phyloP scores from a whole-genome alignment of 2,797 vertebrate genomes.

The Hoplostethus mediterraneus region DNA sequence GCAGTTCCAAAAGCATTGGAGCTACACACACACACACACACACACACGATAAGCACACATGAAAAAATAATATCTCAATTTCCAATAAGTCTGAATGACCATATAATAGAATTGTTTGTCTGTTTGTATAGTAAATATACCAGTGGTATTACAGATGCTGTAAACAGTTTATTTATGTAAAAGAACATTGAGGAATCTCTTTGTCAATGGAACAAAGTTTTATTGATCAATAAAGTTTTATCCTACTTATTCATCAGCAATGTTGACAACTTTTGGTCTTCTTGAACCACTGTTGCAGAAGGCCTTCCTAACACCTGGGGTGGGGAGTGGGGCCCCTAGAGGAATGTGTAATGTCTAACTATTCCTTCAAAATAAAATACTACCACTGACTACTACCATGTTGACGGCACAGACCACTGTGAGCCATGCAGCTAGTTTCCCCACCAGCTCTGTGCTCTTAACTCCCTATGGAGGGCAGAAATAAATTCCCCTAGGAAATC shows the following conservation, averaged over 20 bases:
- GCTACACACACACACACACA: slow-evolving; percentile 14
- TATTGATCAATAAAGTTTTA: slow-evolving; percentile 96
- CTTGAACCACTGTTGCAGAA: neutral
- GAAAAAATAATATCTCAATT: slow-evolving; percentile 33
- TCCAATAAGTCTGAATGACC: slow-evolving; percentile 40
- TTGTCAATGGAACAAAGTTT: slow-evolving; percentile 87
- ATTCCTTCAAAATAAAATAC: too few species aligned
- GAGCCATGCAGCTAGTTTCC: too few species aligned
- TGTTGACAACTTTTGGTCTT: slow-evolving; percentile 59
- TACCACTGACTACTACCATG: too few species aligned
- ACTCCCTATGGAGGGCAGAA: too few species aligned
- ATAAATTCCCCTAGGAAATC: too few species aligned
- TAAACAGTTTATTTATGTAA: slow-evolving; percentile 76
- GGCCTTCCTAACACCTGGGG: too few species aligned
- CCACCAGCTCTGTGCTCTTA: too few species aligned
- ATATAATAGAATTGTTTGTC: slow-evolving; percentile 58
- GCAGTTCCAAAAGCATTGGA: slow-evolving; percentile 34
- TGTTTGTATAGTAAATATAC: slow-evolving; percentile 74
- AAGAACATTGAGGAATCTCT: slow-evolving; percentile 58
- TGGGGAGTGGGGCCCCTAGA: too few species aligned
- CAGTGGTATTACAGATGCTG: slow-evolving; percentile 70
- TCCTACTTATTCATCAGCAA: slow-evolving; percentile 86
- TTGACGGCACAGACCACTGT: too few species aligned
- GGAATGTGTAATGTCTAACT: too few species aligned
- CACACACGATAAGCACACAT: slow-evolving; percentile 13